Evolutionary conservation across 1,140 invertebrate genomes (phyloP).

Genomic region (Drosophila lini): DNA sequence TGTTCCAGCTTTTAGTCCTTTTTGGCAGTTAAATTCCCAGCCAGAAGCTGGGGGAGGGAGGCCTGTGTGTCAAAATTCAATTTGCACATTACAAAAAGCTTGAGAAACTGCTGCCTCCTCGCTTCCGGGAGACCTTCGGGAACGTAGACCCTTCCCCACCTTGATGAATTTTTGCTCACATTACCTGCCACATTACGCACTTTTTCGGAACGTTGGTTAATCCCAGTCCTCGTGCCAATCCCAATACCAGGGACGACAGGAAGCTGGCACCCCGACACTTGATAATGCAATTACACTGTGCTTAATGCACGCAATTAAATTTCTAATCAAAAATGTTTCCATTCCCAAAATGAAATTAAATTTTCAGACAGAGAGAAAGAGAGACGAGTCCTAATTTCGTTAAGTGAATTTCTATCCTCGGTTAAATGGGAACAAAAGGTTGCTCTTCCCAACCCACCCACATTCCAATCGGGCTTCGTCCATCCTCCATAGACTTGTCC

Average conservation of each 20-base stretch:
- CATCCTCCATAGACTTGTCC: background rate
- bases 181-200: slow-evolving; percentile 24
- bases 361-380: slow-evolving; percentile 18
- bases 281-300: slow-evolving; percentile 73
- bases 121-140: slow-evolving; percentile 32
- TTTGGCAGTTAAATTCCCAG: slow-evolving; percentile 38
- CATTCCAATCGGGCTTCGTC: background rate
- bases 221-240: background rate
- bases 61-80: slow-evolving; percentile 75
- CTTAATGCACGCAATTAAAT: slow-evolving; percentile 74
- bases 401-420: slow-evolving; percentile 69
- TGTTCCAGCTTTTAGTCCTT: slow-evolving; percentile 12
- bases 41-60: background rate
- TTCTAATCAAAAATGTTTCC: slow-evolving; percentile 66
- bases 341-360: slow-evolving; percentile 57
- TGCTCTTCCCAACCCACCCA: background rate
- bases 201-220: slow-evolving; percentile 29
- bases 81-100: slow-evolving; percentile 62
- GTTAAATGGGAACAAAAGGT: slow-evolving; percentile 41
- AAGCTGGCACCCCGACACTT: slow-evolving; percentile 12
- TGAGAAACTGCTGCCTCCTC: background rate
- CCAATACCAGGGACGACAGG: background rate
- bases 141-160: background rate
- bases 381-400: slow-evolving; percentile 54
- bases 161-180: slow-evolving; percentile 40